phyloP scores from a whole-genome alignment of 2,113 vertebrate species.

The Ailurus styani region DNA sequence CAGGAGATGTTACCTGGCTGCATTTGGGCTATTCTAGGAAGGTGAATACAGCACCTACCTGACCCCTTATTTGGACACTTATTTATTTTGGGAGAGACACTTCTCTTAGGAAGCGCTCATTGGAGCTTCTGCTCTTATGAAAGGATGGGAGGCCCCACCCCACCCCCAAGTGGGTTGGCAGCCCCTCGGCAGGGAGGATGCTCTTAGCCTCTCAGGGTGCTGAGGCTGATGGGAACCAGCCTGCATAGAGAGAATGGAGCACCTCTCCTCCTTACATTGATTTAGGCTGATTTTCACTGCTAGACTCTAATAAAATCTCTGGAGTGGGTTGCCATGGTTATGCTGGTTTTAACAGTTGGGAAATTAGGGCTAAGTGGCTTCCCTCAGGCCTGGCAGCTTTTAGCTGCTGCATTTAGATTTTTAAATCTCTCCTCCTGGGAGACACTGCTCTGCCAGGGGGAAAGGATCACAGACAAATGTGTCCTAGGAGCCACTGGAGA shows the following conservation, averaged over 20 bases:
- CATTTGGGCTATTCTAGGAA: neutral
- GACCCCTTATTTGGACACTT: neutral
- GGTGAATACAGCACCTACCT: neutral
- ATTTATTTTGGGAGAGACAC: neutral
- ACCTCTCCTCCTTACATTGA: neutral
- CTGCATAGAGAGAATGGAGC: neutral
- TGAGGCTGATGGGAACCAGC: neutral
- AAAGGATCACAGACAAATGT: neutral
- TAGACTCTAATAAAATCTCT: neutral
- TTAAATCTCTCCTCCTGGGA: neutral
- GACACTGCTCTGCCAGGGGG: neutral
- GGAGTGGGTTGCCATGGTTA: constrained; percentile 57
- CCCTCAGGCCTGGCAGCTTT: neutral
- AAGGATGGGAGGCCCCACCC: neutral
- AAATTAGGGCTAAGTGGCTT: constrained; percentile 37
- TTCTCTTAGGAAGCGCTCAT: neutral
- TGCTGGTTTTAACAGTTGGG: constrained; percentile 9
- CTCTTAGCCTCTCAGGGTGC: neutral
- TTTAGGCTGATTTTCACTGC: neutral
- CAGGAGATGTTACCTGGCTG: neutral
- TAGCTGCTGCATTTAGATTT: neutral
- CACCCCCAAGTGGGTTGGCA: too few relatives aligned
- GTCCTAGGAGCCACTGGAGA: neutral
- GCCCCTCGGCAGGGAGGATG: neutral
- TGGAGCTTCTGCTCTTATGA: neutral